Conservation (phyloP, 2,888 invertebrate genomes). For the Drosophila imparisetae region DNA sequence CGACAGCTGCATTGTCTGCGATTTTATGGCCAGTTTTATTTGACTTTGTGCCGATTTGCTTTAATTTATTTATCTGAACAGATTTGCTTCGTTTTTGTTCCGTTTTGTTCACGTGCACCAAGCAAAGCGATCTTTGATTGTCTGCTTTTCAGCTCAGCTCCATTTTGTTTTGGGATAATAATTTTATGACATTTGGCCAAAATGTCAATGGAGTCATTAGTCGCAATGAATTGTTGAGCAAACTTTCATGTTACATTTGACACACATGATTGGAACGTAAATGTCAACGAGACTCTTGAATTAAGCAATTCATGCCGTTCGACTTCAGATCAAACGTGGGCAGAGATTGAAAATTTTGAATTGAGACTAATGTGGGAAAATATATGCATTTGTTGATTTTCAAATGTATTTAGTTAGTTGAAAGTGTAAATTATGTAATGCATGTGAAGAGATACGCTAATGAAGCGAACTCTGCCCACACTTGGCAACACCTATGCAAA, state of each 20-base stretch:
- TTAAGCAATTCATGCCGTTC: conserved; percentile 42
- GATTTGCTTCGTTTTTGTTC: conserved; percentile 18
- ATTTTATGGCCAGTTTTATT: conserved; percentile 47
- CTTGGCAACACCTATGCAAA: conserved; percentile 67
- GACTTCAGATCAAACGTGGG: conserved; percentile 34
- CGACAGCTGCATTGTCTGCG: conserved; percentile 58
- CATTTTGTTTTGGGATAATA: background rate
- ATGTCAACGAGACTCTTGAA: conserved; percentile 39
- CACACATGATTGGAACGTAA: conserved; percentile 33
- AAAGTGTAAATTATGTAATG: conserved; percentile 25
- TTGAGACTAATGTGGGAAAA: background rate
- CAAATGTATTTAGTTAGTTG: conserved; percentile 9
- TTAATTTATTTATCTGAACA: conserved; percentile 49
- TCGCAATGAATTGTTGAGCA: background rate
- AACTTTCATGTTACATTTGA: conserved; percentile 5
- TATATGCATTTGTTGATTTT: background rate
- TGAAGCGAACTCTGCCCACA: conserved; percentile 33
- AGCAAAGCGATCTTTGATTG: conserved; percentile 17
- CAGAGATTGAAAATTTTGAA: background rate
- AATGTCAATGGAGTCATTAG: conserved; percentile 49
- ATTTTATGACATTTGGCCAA: conserved; percentile 38
- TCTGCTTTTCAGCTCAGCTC: background rate
- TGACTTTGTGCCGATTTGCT: conserved; percentile 52
- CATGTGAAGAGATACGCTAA: conserved; percentile 32
- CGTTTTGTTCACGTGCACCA: conserved; percentile 31